A percentile compares a stretch with the other conserved stretches of the same genome.
These are phyloP conservation scores for roundworm (Caenorhabditis elegans) DNA, from an alignment of 1,140 invertebrate species.

Conservation along the genomic window WBcel235 BX284603.4:9843001-9843500, in stretches of 20 bases:
- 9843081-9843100: neutral
- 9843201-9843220: neutral
- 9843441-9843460: neutral
- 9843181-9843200: neutral
- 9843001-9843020: neutral
- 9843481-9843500: too few species aligned
- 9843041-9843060: neutral
- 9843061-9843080: constrained; percentile 12
- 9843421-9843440: neutral
- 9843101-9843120: neutral
- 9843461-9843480: too few species aligned
- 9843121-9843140: neutral
- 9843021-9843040: neutral
- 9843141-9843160: neutral
- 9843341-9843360: neutral
- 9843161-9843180: constrained; percentile 3
- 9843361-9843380: neutral
- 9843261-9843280: neutral
- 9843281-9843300: neutral
- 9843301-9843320: neutral
- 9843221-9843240: constrained; percentile 12
- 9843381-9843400: constrained; percentile 5
- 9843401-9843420: constrained; percentile 5
- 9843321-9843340: constrained; percentile 1
- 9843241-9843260: neutral